phyloP scores from a whole-genome alignment of 2,797 vertebrate species.

The Notolepis coatsorum region DNA sequence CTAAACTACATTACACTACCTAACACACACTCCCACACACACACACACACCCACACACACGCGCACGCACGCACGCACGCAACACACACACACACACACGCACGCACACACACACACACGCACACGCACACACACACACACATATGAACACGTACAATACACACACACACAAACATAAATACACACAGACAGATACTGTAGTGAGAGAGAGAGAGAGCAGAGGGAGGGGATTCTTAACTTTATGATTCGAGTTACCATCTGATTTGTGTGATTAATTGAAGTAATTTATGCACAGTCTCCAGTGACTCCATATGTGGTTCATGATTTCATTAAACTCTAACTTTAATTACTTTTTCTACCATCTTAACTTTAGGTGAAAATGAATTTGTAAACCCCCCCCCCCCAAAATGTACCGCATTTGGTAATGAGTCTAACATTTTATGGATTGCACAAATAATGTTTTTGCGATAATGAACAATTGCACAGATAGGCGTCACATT shows the following conservation, averaged over 20 bases:
- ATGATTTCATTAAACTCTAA: conserved; percentile 78
- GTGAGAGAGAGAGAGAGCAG: conserved; percentile 18
- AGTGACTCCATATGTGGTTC: conserved; percentile 73
- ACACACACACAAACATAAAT: background rate
- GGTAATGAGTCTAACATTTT: conserved; percentile 67
- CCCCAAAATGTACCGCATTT: conserved; percentile 54
- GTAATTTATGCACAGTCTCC: conserved; percentile 75
- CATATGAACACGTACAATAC: too few relatives aligned
- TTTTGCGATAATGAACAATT: conserved; percentile 59
- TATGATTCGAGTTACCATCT: conserved; percentile 60
- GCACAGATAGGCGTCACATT: conserved; percentile 24
- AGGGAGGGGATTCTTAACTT: conserved; percentile 50
- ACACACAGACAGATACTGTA: background rate
- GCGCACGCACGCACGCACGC: background rate
- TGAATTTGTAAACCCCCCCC: conserved; percentile 59
- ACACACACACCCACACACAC: conserved; percentile 10
- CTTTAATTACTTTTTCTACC: conserved; percentile 80
- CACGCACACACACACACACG: conserved; percentile 7
- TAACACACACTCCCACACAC: conserved; percentile 15
- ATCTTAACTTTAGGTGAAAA: conserved; percentile 71
- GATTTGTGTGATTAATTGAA: conserved; percentile 76
- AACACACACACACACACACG: conserved; percentile 20
- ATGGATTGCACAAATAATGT: conserved; percentile 66
- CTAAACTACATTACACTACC: too few relatives aligned
- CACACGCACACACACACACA: conserved; percentile 2